A percentile compares a stretch with the other conserved stretches of the same genome.
Conservation (phyloP, 2,113 vertebrate species). For the Sula dactylatra region DNA sequence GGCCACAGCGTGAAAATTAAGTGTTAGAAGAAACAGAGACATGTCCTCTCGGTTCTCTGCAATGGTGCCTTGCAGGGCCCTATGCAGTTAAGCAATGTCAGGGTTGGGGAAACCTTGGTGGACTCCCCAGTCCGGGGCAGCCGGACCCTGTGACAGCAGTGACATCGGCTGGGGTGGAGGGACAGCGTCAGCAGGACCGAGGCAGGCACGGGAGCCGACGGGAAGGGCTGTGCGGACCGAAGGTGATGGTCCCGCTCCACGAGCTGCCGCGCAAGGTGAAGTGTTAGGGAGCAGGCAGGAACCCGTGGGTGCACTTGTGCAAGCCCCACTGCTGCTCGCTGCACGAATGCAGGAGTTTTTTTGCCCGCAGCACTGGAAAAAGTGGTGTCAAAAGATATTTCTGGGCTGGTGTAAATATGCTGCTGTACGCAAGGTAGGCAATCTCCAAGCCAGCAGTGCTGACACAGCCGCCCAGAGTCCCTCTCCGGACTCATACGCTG, state of each 20-base stretch:
- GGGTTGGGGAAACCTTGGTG: background rate
- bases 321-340: background rate
- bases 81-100: fast-evolving
- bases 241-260: background rate
- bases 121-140: background rate
- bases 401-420: background rate
- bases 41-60: background rate
- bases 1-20: background rate
- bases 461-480: background rate
- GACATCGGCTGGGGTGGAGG: background rate
- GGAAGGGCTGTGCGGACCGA: background rate
- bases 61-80: background rate
- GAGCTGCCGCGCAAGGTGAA: fast-evolving
- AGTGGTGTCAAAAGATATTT: background rate
- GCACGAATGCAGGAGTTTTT: background rate
- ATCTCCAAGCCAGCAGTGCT: background rate
- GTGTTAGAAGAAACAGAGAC: background rate
- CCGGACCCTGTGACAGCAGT: background rate
- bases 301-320: fast-evolving
- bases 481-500: fast-evolving
- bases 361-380: background rate
- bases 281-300: background rate
- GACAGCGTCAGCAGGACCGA: background rate
- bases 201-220: background rate
- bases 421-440: fast-evolving